Base-by-base conservation (phyloP, 1,140 invertebrate species). In the Acromyrmex charruanus region DNA sequence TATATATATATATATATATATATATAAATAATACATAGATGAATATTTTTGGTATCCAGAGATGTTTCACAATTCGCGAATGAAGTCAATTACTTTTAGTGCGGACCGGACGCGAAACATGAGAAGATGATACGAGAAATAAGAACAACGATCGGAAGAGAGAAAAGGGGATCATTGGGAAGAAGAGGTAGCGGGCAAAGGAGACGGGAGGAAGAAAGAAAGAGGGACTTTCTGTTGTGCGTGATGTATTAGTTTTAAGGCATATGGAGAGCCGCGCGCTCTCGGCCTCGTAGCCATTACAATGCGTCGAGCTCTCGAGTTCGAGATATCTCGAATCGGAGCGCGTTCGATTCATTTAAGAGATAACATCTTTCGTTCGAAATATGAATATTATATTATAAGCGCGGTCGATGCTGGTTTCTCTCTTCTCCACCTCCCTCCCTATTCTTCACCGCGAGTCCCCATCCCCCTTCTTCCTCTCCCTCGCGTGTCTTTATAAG, bases 351-450 rank as follows among this genome's bases (percentile, higher is more conserved):
- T 94, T 94, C 94, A 94, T 94, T 94, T 94, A 94, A 92, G 92
- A 94, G 94, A 94, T 94, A 94, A 93, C 91, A 94, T 94, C 94
- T 94, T 94, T 94, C 91, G 93, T 94, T 94, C 94, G 94, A 94
- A 94, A 94, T 94, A 94, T 94, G 94, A 94, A 94, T 94, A 94
- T 94, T 94, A 94, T 94, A 94, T 92, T 92, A 92, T 92, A 92
- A 92, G 92, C 90, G 91, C 81, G 81, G 87, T 74, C 87, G 68
- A 89, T 71, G 86, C 88, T 86, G 89, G 80, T 74, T 85, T 75
- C 71, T 86, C 69, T 35, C 49, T 72, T 25, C 66, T 72, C 81
- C 49, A 18, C 61, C 80, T 58, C 63, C 58, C 59, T 63, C 66
- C 59, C 49, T 18, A 28, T 44, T 63, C 63, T 55, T 80, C 77